Evolutionary conservation across 2,888 invertebrate genomes (phyloP), one percentile per base, ranked within the genome.

Genomic region (Thereva nobilitata): DNA sequence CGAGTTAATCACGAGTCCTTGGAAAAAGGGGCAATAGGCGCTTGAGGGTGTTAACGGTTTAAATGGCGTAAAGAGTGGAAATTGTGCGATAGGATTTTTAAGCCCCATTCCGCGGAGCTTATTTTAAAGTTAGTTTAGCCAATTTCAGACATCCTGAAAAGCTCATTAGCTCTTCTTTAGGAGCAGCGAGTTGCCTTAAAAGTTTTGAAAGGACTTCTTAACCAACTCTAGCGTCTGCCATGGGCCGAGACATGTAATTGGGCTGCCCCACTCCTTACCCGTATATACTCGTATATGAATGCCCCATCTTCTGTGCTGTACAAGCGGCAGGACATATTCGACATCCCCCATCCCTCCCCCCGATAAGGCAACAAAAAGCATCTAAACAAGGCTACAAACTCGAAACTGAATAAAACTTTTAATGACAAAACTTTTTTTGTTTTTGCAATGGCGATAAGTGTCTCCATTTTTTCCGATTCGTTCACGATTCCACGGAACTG

Each of bases 321-420:
- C 47, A 12, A 49, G 38, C 44, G 38, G 59, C 7, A 57, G 45
- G 23, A 56, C 37, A 44, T 10, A 23, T 42, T 23, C 34, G 45
- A 57, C 42, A 57, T 45, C 42, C 44, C 34, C 45, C 42, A 35
- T n/a, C 35, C 44, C 34, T n/a, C 37, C 35, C 44, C 34, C 35
- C 57, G 44, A 57, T 40, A 57, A 40, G 41, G 55, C 10, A 50
- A 50, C 37, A 50, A 41, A 50, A 23, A 40, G 49, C 61, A 61
- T 49, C 50, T 34, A 50, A 61, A 61, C 41, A 61, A 50, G 61
- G 49, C 61, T 61, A 37, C 50, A 61, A 23, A 61, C 61, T 61
- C 61, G 41, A 61, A 61, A 61, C 61, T 61, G 61, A 61, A 61
- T 61, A 61, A 61, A 61, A 61, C 50, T 61, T 61, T 61, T 61